Conservation (phyloP, 2,797 vertebrate species). For the Bradypodion ventrale region DNA sequence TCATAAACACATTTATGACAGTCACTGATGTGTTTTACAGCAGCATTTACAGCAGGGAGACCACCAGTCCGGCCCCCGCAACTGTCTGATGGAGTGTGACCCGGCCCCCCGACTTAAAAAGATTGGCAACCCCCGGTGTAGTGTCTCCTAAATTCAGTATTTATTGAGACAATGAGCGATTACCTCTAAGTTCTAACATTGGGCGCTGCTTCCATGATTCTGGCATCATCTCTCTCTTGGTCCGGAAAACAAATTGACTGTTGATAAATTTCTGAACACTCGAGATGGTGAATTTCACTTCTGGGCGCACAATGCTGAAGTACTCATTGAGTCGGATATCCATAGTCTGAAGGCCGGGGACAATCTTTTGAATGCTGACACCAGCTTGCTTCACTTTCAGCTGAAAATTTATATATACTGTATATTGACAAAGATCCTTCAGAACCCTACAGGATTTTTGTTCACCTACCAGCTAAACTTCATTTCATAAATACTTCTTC, state of each 20-base stretch:
- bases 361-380: slow-evolving; percentile 78
- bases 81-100: no score
- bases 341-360: slow-evolving; percentile 76
- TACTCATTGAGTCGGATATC: slow-evolving; percentile 77
- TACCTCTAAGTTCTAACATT: slow-evolving; percentile 78
- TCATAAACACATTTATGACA: no score
- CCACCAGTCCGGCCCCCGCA: no score
- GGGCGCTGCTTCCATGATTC: slow-evolving; percentile 75
- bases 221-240: slow-evolving; percentile 77
- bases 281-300: slow-evolving; percentile 77
- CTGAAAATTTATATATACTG: no score
- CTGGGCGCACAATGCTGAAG: slow-evolving; percentile 76
- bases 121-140: no score
- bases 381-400: slow-evolving; percentile 78
- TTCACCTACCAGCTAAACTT: background rate
- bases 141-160: background rate
- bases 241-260: slow-evolving; percentile 83
- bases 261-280: slow-evolving; percentile 82
- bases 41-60: no score
- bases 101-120: no score
- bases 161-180: slow-evolving; percentile 45
- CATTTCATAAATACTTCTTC: background rate
- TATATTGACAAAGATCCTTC: background rate
- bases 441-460: background rate
- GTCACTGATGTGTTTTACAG: no score